These are phyloP conservation scores for Atherix ibis DNA, from an alignment of 2,888 invertebrate genomes.

Conservation along the genomic window DNA sequence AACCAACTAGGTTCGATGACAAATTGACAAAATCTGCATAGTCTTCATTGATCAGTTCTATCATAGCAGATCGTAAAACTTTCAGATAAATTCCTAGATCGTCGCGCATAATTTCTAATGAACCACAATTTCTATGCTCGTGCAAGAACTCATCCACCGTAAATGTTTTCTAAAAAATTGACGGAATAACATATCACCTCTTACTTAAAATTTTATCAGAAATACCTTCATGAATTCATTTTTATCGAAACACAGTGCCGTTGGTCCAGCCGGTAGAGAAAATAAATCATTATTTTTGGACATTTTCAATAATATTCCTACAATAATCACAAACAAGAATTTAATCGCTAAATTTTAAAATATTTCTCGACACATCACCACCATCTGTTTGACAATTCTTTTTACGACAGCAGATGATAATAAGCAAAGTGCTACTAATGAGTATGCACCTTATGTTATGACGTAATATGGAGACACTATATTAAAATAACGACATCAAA, in stretches of 20 bases:
- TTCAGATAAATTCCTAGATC: conserved; percentile 82
- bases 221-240: conserved; percentile 32
- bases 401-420: too few species aligned
- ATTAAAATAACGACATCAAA: too few species aligned
- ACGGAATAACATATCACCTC: neutral
- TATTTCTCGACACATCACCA: conserved; percentile 9
- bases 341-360: neutral
- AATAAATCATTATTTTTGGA: conserved; percentile 10
- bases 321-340: neutral
- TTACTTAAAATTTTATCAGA: neutral
- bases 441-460: too few species aligned
- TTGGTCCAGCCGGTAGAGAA: conserved; percentile 10
- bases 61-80: conserved; percentile 83
- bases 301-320: conserved; percentile 4
- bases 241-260: conserved; percentile 23
- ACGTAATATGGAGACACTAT: too few species aligned
- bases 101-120: conserved; percentile 64
- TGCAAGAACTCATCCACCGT: conserved; percentile 11
- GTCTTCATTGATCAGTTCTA: conserved; percentile 93
- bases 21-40: conserved; percentile 96
- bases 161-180: conserved; percentile 6
- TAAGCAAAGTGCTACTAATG: too few species aligned
- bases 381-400: conserved; percentile 2
- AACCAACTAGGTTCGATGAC: conserved; percentile 84
- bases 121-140: conserved; percentile 27